Conservation (phyloP, 1,140 invertebrate genomes). For the Neodiprion fabricii region DNA sequence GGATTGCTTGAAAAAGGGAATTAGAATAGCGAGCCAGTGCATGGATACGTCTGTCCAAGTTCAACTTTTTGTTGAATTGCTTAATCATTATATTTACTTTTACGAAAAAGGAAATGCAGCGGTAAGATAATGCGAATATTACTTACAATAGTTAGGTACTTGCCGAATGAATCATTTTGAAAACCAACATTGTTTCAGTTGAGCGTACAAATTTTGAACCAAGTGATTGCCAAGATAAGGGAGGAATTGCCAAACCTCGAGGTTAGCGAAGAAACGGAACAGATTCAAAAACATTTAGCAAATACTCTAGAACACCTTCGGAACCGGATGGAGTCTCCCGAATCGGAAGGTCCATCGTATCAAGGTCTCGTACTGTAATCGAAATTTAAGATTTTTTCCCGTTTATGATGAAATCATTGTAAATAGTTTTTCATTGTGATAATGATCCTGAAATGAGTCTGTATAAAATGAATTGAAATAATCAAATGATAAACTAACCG, state of each 20-base stretch:
- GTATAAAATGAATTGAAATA: background rate
- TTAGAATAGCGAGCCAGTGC: constrained; percentile 94
- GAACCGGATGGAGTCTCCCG: constrained; percentile 69
- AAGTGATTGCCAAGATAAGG: constrained; percentile 91
- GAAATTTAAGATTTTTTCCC: background rate
- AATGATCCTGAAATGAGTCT: background rate
- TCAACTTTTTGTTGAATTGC: constrained; percentile 92
- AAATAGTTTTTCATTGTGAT: constrained; percentile 1
- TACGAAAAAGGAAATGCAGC: constrained; percentile 89
- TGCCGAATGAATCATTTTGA: background rate
- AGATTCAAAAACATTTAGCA: constrained; percentile 93
- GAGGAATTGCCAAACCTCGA: constrained; percentile 93
- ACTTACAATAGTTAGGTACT: background rate
- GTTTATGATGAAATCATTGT: background rate
- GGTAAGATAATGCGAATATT: constrained; percentile 49
- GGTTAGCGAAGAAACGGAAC: constrained; percentile 92
- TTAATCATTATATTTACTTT: constrained; percentile 95
- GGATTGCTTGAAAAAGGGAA: constrained; percentile 95
- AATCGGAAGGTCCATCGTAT: constrained; percentile 70
- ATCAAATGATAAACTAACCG: no score
- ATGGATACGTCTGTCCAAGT: constrained; percentile 98
- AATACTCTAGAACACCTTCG: constrained; percentile 84
- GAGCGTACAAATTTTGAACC: constrained; percentile 76
- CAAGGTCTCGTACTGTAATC: constrained; percentile 64
- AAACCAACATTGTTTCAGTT: constrained; percentile 57